phyloP scores from a whole-genome alignment of 2,113 vertebrate species.

The Myanophis thanlyinensis region DNA sequence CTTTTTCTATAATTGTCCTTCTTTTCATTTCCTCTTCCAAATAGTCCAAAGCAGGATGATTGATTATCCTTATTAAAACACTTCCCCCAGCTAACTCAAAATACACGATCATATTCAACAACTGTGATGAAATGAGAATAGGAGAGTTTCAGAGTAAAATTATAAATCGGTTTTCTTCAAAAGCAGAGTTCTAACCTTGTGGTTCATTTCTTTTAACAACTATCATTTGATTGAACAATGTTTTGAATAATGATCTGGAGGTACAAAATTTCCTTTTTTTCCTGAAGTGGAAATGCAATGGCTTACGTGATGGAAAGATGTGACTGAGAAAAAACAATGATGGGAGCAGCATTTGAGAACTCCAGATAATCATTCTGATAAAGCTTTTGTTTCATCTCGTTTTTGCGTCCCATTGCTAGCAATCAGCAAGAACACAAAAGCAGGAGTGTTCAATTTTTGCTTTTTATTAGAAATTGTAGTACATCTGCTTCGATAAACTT shows the following conservation, averaged over 20 bases:
- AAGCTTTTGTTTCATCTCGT: slow-evolving; percentile 1
- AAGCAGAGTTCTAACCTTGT: slow-evolving; percentile 25
- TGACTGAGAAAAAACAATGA: not conserved
- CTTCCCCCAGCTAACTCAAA: slow-evolving; percentile 20
- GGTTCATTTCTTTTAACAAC: not conserved
- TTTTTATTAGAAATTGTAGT: slow-evolving; percentile 3
- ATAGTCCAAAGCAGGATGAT: slow-evolving; percentile 51
- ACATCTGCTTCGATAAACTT: not conserved
- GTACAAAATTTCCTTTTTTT: not conserved
- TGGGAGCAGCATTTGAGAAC: slow-evolving; percentile 9
- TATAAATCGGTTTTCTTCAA: slow-evolving; percentile 36
- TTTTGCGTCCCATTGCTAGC: slow-evolving; percentile 31
- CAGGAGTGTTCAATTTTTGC: not conserved
- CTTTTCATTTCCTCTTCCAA: slow-evolving; percentile 44
- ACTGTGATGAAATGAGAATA: slow-evolving; percentile 25
- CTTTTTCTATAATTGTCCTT: slow-evolving; percentile 46
- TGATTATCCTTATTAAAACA: slow-evolving; percentile 59
- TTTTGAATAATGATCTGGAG: slow-evolving; percentile 4
- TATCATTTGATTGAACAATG: not conserved
- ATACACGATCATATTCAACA: slow-evolving; percentile 39
- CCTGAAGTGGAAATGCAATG: not conserved
- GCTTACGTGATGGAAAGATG: fast-evolving
- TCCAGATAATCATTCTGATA: slow-evolving; percentile 13
- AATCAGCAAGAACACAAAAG: slow-evolving; percentile 13
- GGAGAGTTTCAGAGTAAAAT: slow-evolving; percentile 12